Conservation (phyloP, 1,140 invertebrate genomes). For the Pseudomyrmex sp. region DNA sequence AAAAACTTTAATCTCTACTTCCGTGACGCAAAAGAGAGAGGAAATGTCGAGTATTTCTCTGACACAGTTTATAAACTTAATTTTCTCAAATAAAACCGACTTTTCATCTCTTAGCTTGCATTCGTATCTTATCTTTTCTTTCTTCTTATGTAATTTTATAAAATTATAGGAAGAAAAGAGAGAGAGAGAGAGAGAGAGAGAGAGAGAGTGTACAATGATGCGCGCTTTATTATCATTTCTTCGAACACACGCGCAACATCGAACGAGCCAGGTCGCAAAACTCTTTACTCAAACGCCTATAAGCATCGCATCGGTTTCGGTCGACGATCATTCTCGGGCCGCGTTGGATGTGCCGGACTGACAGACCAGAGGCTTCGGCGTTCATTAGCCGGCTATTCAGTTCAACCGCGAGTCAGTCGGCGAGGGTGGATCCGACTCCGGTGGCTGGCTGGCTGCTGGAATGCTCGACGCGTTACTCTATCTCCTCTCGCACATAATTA, state of each 20-base stretch:
- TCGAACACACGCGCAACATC: conserved; percentile 12
- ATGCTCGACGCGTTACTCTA: conserved; percentile 82
- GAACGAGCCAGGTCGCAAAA: conserved; percentile 17
- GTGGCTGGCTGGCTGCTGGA: conserved; percentile 81
- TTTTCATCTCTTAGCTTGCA: neutral
- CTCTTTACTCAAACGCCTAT: conserved; percentile 39
- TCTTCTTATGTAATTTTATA: neutral
- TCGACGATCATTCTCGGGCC: conserved; percentile 68
- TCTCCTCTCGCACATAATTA: conserved; percentile 81
- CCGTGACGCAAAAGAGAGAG: neutral
- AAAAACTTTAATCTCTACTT: neutral
- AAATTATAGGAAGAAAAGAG: neutral
- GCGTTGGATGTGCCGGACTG: conserved; percentile 66
- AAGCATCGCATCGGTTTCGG: conserved; percentile 66
- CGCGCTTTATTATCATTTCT: conserved; percentile 36
- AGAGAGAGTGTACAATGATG: conserved; percentile 5
- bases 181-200: too few species aligned
- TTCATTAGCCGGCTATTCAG: conserved; percentile 85
- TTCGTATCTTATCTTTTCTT: neutral
- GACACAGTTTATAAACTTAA: neutral
- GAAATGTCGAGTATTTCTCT: neutral
- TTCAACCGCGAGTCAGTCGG: conserved; percentile 80
- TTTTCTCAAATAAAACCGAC: neutral
- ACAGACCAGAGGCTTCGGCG: conserved; percentile 79
- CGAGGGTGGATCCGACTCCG: conserved; percentile 82